phyloP scores from a whole-genome alignment of 1,140 invertebrate species.

The Formica exsecta region DNA sequence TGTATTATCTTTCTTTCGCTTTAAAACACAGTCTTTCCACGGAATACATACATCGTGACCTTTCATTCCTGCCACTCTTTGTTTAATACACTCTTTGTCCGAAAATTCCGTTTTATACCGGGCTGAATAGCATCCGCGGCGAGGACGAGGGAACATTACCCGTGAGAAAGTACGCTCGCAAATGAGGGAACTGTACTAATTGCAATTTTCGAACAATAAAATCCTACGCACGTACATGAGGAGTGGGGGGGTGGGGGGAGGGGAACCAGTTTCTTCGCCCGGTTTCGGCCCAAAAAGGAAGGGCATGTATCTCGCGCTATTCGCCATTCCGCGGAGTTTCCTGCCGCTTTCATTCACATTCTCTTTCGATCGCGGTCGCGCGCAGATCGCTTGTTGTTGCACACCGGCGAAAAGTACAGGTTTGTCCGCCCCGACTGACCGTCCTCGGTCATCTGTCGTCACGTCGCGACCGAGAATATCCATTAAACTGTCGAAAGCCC shows the following conservation, averaged over 20 bases:
- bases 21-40: conserved; percentile 23
- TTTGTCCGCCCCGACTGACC: conserved; percentile 31
- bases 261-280: conserved; percentile 40
- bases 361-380: too few species aligned
- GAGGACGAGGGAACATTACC: conserved; percentile 41
- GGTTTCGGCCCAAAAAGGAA: conserved; percentile 11
- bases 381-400: too few species aligned
- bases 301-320: conserved; percentile 40
- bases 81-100: conserved; percentile 57
- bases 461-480: conserved; percentile 30
- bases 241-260: background rate
- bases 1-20: conserved; percentile 23
- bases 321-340: conserved; percentile 36
- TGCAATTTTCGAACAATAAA: conserved; percentile 54
- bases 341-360: conserved; percentile 39
- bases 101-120: conserved; percentile 56
- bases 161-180: conserved; percentile 49
- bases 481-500: conserved; percentile 55
- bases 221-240: background rate
- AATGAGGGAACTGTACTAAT: conserved; percentile 55
- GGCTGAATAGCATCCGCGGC: conserved; percentile 25
- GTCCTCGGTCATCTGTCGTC: conserved; percentile 57
- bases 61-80: conserved; percentile 17
- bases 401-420: conserved; percentile 48
- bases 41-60: conserved; percentile 38